phyloP scores from a whole-genome alignment of 2,888 invertebrate genomes.

The Lucinisca nassula region DNA sequence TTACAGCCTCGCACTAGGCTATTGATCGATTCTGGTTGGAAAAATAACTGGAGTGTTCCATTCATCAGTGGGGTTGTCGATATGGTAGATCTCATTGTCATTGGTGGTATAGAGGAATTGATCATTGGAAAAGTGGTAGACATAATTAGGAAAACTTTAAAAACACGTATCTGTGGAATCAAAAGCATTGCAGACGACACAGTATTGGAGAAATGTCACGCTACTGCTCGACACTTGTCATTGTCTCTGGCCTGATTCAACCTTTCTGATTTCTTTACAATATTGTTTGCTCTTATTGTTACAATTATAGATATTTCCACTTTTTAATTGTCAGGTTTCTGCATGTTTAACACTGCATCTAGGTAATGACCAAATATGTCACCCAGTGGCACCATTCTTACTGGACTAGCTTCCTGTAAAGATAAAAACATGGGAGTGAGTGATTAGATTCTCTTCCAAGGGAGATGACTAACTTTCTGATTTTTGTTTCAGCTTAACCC shows the following conservation, averaged over 20 bases:
- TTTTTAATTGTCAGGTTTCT: no score
- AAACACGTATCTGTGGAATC: slow-evolving; percentile 1
- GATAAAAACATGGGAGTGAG: no score
- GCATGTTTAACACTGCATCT: no score
- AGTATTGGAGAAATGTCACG: slow-evolving; percentile 1
- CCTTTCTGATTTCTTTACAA: background rate
- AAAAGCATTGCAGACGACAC: slow-evolving; percentile 1
- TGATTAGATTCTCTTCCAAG: no score
- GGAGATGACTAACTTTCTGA: no score
- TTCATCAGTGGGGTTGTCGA: slow-evolving; percentile 28
- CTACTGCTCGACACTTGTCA: background rate
- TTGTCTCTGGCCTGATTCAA: background rate
- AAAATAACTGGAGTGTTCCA: slow-evolving; percentile 80
- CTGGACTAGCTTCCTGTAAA: no score
- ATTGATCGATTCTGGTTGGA: slow-evolving; percentile 82
- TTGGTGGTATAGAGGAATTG: slow-evolving; percentile 52
- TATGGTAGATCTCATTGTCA: slow-evolving; percentile 46
- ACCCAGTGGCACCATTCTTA: no score
- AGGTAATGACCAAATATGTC: no score
- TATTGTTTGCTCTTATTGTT: no score
- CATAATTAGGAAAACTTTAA: slow-evolving; percentile 58
- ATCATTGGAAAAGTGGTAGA: slow-evolving; percentile 62
- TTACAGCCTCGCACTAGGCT: slow-evolving; percentile 79
- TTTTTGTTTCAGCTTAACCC: no score
- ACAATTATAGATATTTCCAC: no score